Evolutionary conservation across 2,113 vertebrate genomes (phyloP), one percentile per base, ranked within the genome.

Genomic region (Malaclemys terrapin): DNA sequence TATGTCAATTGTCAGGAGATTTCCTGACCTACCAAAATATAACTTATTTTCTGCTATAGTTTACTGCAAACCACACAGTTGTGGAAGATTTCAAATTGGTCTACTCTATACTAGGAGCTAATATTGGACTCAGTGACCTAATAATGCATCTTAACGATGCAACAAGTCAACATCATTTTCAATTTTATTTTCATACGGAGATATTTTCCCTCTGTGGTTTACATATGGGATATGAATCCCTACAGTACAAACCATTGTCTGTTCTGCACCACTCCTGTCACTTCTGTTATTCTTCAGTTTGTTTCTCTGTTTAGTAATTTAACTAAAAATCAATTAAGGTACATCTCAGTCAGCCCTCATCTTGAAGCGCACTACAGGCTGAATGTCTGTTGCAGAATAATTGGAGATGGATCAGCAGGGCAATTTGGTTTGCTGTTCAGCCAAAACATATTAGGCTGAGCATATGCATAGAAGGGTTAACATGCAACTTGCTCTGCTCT

Each of bases 401-500:
- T 90, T 96, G 89, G 82, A 81, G 19, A 31, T 53, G 84, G 57
- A 50, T 82, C 85, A 91, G 57, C 31, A 80, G 85, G 91, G 76
- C 75, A 84, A 54, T 87, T 93, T 50, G 87, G 38, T 82, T 78
- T 89, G 19, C 24, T 62, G 3, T 94, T 89, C 84, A 95, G 59
- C 45, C 42, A 90, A 47, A 96, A 89, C 14, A 86, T 35, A 91
- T 87, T 87, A 91, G 38, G 50, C 20, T 59, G 49, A 87, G 81
- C 14, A 4, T 85, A 90, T 89, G 69, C 31, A n/a, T 27, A 81
- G 84, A 95, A 94, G 94, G 88, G 93, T 91, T 97, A 96, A 94
- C 95, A 89, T 88, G 78, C 89, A 89, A 59, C 88, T 94, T 90
- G 84, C 50, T 91, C 78, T 91, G 72, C 62, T 42, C 29, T 47